Percentiles rank a stretch among this genome's conserved stretches.
Evolutionary conservation across 2,888 invertebrate genomes (phyloP).

Genomic region (Dryobota labecula): DNA sequence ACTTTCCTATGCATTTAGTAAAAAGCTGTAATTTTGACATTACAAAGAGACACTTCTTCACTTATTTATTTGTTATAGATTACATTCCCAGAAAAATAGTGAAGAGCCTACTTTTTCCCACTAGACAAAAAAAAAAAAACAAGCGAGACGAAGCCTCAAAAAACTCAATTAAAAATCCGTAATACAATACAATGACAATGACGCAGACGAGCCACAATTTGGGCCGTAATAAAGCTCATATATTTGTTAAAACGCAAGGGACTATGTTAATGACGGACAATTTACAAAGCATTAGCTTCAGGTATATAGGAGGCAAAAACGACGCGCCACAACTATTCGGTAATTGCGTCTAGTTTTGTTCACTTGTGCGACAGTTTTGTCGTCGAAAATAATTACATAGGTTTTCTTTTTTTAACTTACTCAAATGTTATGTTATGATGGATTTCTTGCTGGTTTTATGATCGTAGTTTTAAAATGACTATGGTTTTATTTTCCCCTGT

Average conservation of each 20-base stretch:
- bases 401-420: not conserved
- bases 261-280: slow-evolving; percentile 66
- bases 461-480: not conserved
- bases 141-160: not conserved
- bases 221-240: slow-evolving; percentile 42
- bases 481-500: not conserved
- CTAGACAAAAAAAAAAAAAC: not conserved
- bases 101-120: not conserved
- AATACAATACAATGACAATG: not conserved
- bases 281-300: slow-evolving; percentile 72
- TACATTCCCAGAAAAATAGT: too few species aligned
- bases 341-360: slow-evolving; percentile 2
- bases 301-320: slow-evolving; percentile 62
- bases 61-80: too few species aligned
- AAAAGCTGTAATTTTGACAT: too few species aligned
- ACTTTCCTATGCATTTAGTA: too few species aligned
- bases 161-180: slow-evolving; percentile 20
- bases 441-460: not conserved
- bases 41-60: too few species aligned
- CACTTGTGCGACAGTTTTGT: not conserved
- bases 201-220: not conserved
- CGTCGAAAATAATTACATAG: not conserved
- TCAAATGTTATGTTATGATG: too few species aligned
- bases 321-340: slow-evolving; percentile 67
- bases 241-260: slow-evolving; percentile 59